These are phyloP conservation scores for Amphiprion percula DNA, from an alignment of 2,113 vertebrate species.

Conservation along the genomic window DNA sequence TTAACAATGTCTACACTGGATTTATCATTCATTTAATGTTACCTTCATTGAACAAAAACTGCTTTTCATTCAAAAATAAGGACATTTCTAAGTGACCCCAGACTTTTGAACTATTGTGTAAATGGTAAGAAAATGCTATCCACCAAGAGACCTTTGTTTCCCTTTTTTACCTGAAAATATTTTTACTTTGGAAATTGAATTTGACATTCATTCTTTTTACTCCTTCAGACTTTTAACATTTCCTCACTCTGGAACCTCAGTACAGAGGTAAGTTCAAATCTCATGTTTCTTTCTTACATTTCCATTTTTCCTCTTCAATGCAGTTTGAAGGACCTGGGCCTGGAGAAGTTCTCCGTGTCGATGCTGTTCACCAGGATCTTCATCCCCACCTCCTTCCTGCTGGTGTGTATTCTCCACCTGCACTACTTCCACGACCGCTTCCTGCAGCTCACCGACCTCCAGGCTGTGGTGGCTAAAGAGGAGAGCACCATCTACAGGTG, in stretches of 20 bases:
- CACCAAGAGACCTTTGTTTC: no score
- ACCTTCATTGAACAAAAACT: no score
- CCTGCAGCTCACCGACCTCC: conserved; percentile 95
- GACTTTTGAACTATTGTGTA: no score
- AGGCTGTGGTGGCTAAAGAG: conserved; percentile 94
- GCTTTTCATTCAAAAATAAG: no score
- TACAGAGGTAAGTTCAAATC: not conserved
- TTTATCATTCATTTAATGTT: no score
- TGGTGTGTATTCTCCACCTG: conserved; percentile 95
- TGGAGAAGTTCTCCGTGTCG: conserved; percentile 86
- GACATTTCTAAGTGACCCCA: no score
- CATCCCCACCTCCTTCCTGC: conserved; percentile 95
- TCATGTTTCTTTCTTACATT: not conserved
- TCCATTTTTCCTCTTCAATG: not conserved
- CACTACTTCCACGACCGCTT: conserved; percentile 98
- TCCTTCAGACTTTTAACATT: no score
- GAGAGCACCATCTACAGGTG: conserved; percentile 97
- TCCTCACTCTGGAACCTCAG: not conserved
- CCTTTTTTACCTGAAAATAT: no score
- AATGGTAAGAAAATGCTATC: no score
- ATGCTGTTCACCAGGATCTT: conserved; percentile 94
- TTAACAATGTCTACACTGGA: no score
- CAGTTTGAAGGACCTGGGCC: conserved; percentile 91
- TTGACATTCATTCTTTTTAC: not conserved
- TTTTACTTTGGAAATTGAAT: no score